Evolutionary conservation across 1,140 invertebrate species (phyloP).

Genomic region (Bombus ignitus): DNA sequence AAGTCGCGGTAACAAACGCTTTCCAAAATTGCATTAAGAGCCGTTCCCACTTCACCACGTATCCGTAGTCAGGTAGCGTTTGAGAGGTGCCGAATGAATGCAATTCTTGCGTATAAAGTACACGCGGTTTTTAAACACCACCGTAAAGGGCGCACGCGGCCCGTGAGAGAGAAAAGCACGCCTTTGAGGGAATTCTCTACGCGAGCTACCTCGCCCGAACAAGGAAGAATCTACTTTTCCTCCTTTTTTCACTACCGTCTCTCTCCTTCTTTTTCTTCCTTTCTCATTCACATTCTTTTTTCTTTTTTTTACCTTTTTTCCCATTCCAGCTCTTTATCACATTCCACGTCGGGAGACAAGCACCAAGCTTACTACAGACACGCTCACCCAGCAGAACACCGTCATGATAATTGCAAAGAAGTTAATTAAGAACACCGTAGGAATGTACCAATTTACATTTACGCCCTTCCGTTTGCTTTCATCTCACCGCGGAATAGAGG

Average conservation of each 20-base stretch:
- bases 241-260: neutral
- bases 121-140: slow-evolving; percentile 47
- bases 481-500: slow-evolving; percentile 29
- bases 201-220: slow-evolving; percentile 34
- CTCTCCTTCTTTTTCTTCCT: neutral
- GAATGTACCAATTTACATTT: slow-evolving; percentile 71
- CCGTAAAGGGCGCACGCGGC: slow-evolving; percentile 32
- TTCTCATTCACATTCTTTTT: slow-evolving; percentile 25
- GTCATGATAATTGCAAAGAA: slow-evolving; percentile 70
- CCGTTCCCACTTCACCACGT: slow-evolving; percentile 41
- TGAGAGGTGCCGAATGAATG: slow-evolving; percentile 49
- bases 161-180: neutral
- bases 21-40: slow-evolving; percentile 52
- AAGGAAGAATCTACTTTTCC: slow-evolving; percentile 45
- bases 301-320: neutral
- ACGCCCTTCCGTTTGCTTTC: slow-evolving; percentile 60
- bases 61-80: slow-evolving; percentile 52
- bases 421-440: slow-evolving; percentile 70
- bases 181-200: slow-evolving; percentile 54
- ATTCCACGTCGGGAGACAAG: slow-evolving; percentile 26
- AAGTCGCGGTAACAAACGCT: slow-evolving; percentile 47
- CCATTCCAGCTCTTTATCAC: too few species aligned
- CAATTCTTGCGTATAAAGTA: slow-evolving; percentile 48
- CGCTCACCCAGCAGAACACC: slow-evolving; percentile 41
- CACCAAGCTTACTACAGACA: slow-evolving; percentile 28